Conservation (phyloP, 2,797 vertebrate genomes). For the Trematomus bernacchii region DNA sequence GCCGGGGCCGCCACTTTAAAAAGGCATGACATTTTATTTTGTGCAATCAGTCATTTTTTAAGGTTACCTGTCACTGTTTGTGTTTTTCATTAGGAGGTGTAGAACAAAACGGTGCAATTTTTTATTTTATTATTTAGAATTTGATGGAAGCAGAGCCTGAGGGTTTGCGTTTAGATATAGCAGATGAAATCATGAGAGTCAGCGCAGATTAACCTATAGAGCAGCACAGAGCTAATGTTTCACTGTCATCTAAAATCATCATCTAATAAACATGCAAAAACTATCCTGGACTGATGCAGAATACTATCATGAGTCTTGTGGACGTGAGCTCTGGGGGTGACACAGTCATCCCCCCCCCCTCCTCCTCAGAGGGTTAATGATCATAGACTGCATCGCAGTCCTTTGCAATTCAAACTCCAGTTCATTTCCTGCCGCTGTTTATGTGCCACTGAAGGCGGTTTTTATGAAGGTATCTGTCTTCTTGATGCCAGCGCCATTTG, state of each 20-base stretch:
- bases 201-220: constrained; percentile 27
- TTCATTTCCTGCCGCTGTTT: constrained; percentile 63
- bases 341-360: neutral
- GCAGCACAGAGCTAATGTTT: constrained; percentile 27
- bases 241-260: constrained; percentile 3
- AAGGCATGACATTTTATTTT: constrained; percentile 23
- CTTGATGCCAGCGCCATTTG: constrained; percentile 52
- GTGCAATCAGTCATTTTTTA: constrained; percentile 26
- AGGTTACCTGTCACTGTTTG: neutral
- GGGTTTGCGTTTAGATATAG: constrained; percentile 29
- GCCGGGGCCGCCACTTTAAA: constrained; percentile 1
- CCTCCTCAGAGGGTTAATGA: constrained; percentile 45
- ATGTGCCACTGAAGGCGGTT: constrained; percentile 48
- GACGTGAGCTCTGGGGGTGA: neutral
- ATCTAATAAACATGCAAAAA: constrained; percentile 45
- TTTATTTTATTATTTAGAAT: constrained; percentile 6
- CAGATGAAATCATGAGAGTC: constrained; percentile 47
- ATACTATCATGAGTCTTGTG: constrained; percentile 20
- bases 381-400: constrained; percentile 30
- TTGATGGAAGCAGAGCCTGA: constrained; percentile 7
- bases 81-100: constrained; percentile 23
- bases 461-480: constrained; percentile 69
- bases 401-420: constrained; percentile 56
- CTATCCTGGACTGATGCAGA: constrained; percentile 26
- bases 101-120: constrained; percentile 4